Evolutionary conservation across 2,888 invertebrate species (phyloP), one percentile per base, ranked within the genome.

Genomic region (Spisula subtruncata): DNA sequence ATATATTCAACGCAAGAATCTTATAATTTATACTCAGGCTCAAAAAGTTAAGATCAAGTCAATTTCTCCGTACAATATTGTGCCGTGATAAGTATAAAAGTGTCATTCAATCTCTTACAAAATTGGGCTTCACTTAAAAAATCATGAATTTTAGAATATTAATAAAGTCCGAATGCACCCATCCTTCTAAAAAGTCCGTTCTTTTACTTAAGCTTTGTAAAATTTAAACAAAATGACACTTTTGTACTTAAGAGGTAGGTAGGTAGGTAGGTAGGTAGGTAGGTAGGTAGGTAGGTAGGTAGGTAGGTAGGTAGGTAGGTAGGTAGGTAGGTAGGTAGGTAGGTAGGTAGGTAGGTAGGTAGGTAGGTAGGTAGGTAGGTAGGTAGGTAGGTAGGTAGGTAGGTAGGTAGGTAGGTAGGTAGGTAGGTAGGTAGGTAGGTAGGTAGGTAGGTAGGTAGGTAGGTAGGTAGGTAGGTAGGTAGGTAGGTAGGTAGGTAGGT

Each of bases 231-330:
- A n/a, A n/a, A n/a, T n/a, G n/a, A n/a, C n/a, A n/a, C n/a, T n/a
- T n/a, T n/a, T n/a, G n/a, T n/a, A n/a, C n/a, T n/a, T 41, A 41
- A 41, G 41, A 89, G 89, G 89, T 83, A 91, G 90, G 92, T 75
- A 83, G 80, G 54, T 29, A 83, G 56, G 81, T 35, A 75, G 56
- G 81, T 29, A 56, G 81, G 60, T 60, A 56, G 66, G 35, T 82
- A 46, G 60, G 56, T 48, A 71, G 81, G 75, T 25, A 87, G 75
- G 75, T 82, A 71, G 51, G 32, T 48, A 71, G 81, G 66, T 48
- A 87, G 66, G 75, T 60, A 48, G 75, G 80, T 32, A 60, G 80
- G 81, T 46, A 86, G 60, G 81, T 80, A 86, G 81, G 80, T 80
- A 60, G 80, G 60, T 48, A 83, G 46, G 54, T 82, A 51, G 54